Percentiles rank a stretch among this genome's conserved stretches.
These are phyloP conservation scores for Podarcis raffonei DNA, from an alignment of 2,113 vertebrate species.

Conservation along the genomic window DNA sequence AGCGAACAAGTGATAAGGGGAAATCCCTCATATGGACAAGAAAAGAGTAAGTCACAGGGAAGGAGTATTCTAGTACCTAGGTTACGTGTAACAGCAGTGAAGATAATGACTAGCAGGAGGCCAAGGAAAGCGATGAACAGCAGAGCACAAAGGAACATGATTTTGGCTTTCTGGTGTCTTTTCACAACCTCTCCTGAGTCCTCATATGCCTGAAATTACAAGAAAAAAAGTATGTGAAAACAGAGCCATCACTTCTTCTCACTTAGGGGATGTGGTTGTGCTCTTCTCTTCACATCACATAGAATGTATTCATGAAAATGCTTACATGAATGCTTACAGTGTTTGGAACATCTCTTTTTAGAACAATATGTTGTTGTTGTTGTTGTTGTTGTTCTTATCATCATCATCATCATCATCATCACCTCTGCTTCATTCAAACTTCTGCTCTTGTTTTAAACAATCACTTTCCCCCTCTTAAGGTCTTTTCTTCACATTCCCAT, in stretches of 20 bases:
- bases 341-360: no score
- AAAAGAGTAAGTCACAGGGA: neutral
- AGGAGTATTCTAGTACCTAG: slow-evolving; percentile 60
- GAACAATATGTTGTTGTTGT: no score
- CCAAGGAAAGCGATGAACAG: slow-evolving; percentile 74
- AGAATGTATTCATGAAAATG: no score
- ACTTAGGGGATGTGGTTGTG: neutral
- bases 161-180: slow-evolving; percentile 48
- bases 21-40: neutral
- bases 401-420: neutral
- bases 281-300: no score
- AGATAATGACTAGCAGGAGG: slow-evolving; percentile 78
- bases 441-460: no score
- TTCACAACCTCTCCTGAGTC: slow-evolving; percentile 43
- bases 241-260: neutral
- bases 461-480: no score
- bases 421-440: no score
- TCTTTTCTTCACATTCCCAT: no score
- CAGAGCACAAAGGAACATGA: slow-evolving; percentile 52
- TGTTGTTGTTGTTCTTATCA: no score
- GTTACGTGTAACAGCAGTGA: slow-evolving; percentile 75
- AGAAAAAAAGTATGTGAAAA: slow-evolving; percentile 34
- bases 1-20: neutral
- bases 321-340: no score
- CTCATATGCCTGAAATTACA: slow-evolving; percentile 56